Conservation (phyloP, 2,888 invertebrate species). For the Clunio marinus region DNA sequence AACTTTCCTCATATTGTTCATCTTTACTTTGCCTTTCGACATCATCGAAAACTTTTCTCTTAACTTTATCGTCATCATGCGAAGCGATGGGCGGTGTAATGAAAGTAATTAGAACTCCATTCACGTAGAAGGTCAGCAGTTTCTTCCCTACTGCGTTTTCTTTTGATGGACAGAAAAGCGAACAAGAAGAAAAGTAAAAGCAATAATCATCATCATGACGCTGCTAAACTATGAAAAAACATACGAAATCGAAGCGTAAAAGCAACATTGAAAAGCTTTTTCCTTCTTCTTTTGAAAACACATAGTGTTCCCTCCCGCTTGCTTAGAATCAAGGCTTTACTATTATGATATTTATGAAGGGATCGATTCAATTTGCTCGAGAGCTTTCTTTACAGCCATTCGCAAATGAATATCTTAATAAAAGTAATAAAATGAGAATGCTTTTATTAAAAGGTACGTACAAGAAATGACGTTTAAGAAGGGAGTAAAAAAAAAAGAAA, state of each 20-base stretch:
- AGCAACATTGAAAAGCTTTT: neutral
- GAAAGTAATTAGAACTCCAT: slow-evolving; percentile 26
- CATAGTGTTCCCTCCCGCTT: neutral
- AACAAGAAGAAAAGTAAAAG: neutral
- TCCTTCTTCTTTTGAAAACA: neutral
- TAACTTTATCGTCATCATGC: neutral
- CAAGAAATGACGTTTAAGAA: neutral
- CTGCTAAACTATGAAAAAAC: neutral
- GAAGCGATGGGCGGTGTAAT: neutral
- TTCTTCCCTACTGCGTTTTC: neutral
- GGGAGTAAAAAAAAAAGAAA: neutral
- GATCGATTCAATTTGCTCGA: slow-evolving; percentile 10
- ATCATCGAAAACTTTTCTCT: neutral
- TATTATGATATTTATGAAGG: slow-evolving; percentile 1
- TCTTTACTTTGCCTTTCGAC: neutral
- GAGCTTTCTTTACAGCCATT: neutral
- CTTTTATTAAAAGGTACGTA: neutral
- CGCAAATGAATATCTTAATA: neutral
- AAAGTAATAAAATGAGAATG: neutral
- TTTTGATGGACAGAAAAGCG: neutral
- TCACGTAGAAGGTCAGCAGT: slow-evolving; percentile 23
- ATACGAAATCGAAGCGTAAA: neutral
- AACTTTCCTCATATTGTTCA: too few species aligned
- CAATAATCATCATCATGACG: slow-evolving; percentile 10
- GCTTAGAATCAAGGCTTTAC: neutral